Evolutionary conservation across 2,888 invertebrate genomes (phyloP).

Genomic region (Chymomyza caudatula): DNA sequence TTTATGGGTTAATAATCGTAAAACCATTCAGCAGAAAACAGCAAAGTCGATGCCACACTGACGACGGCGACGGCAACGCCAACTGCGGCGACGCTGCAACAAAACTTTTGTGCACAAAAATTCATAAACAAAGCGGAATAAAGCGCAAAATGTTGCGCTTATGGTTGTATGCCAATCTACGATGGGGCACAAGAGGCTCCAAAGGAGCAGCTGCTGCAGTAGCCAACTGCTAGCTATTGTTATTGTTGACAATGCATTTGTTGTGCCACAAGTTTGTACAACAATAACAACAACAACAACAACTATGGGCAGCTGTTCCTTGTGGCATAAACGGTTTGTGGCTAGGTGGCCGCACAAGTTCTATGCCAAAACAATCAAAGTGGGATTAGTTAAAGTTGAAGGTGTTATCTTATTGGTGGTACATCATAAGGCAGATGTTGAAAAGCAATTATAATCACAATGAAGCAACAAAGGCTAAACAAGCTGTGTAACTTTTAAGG

Average conservation of each 20-base stretch:
- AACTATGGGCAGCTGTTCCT: slow-evolving; percentile 5
- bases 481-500: background rate
- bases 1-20: slow-evolving; percentile 76
- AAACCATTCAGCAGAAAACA: slow-evolving; percentile 66
- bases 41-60: slow-evolving; percentile 9
- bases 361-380: background rate
- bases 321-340: background rate
- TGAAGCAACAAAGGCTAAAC: background rate
- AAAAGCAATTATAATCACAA: background rate
- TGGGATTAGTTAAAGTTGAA: background rate
- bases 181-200: slow-evolving; percentile 38
- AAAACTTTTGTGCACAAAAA: slow-evolving; percentile 62
- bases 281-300: slow-evolving; percentile 2
- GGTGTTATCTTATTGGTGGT: background rate
- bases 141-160: slow-evolving; percentile 70
- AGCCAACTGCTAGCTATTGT: slow-evolving; percentile 55
- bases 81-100: background rate
- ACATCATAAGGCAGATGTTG: background rate
- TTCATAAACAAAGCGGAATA: slow-evolving; percentile 69
- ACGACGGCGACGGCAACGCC: slow-evolving; percentile 20
- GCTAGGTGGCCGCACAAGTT: background rate
- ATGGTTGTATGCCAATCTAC: slow-evolving; percentile 8
- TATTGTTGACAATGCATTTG: slow-evolving; percentile 29
- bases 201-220: slow-evolving; percentile 19
- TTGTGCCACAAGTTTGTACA: slow-evolving; percentile 32